A percentile compares a stretch with the other conserved stretches of the same genome.
Evolutionary conservation across 2,888 invertebrate genomes (phyloP).

Genomic region (Sinhomidia bicolor): DNA sequence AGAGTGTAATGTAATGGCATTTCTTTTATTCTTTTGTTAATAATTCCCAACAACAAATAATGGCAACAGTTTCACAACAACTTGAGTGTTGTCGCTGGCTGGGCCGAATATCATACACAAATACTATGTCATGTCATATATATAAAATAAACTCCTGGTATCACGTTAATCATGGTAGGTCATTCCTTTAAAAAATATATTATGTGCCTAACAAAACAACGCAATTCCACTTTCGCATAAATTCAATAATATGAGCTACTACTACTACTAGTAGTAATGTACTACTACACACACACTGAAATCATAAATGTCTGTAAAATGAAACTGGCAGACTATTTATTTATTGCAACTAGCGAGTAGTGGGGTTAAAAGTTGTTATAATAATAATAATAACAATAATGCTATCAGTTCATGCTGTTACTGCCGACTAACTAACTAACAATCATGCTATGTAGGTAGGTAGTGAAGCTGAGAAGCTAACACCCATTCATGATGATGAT

Average conservation of each 20-base stretch:
- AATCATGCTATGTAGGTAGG: slow-evolving; percentile 40
- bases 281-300: not conserved
- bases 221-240: slow-evolving; percentile 15
- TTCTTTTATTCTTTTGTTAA: not conserved
- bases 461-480: slow-evolving; percentile 50
- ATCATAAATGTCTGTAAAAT: slow-evolving; percentile 5
- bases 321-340: slow-evolving; percentile 25
- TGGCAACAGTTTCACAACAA: slow-evolving; percentile 13
- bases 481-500: slow-evolving; percentile 53
- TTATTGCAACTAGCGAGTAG: not conserved
- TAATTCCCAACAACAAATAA: not conserved
- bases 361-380: slow-evolving; percentile 35
- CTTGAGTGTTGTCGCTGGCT: not conserved
- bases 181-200: not conserved
- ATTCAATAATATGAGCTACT: not conserved
- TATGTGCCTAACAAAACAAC: not conserved
- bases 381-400: slow-evolving; percentile 6
- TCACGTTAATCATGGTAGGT: slow-evolving; percentile 8
- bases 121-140: slow-evolving; percentile 4
- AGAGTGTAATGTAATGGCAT: not conserved
- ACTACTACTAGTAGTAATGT: too few species aligned
- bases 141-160: slow-evolving; percentile 21
- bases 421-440: not conserved
- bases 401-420: slow-evolving; percentile 27
- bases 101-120: not conserved